phyloP scores from a whole-genome alignment of 23 tunicate species.

The Corella eumyota region DNA sequence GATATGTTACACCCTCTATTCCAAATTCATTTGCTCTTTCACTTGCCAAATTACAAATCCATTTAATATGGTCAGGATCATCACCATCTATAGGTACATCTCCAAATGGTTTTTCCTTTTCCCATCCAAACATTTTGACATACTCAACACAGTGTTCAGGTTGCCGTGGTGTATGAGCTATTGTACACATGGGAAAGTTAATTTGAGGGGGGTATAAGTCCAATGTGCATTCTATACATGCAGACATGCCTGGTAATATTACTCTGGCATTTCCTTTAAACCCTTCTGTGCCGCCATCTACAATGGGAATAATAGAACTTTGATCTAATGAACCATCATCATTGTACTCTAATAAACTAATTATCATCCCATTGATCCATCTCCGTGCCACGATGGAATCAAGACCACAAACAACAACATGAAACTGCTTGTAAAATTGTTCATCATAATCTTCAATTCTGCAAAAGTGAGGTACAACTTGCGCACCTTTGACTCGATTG shows the following conservation, averaged over 20 bases:
- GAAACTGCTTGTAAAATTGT: conserved; percentile 70
- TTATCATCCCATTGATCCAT: conserved; percentile 96
- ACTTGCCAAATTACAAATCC: conserved; percentile 48
- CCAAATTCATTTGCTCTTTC: conserved; percentile 68
- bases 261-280: conserved; percentile 83
- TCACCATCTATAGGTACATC: conserved; percentile 82
- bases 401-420: conserved; percentile 73
- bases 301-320: conserved; percentile 62
- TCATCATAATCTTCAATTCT: conserved; percentile 84
- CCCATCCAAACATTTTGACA: conserved; percentile 70
- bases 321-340: conserved; percentile 78
- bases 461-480: conserved; percentile 65
- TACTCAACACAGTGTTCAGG: conserved; percentile 96
- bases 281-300: conserved; percentile 98
- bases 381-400: conserved; percentile 86
- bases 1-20: conserved; percentile 70
- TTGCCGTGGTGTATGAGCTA: conserved; percentile 88
- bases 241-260: conserved; percentile 66
- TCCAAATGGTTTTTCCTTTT: conserved; percentile 90
- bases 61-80: conserved; percentile 66
- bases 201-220: conserved; percentile 89
- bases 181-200: conserved; percentile 91
- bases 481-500: conserved; percentile 56
- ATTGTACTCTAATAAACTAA: conserved; percentile 58
- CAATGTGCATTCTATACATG: conserved; percentile 86